Percentiles rank a stretch among this genome's conserved stretches.
Evolutionary conservation across 1,140 invertebrate genomes (phyloP).

Genomic region (Drosophila subpulchrella): DNA sequence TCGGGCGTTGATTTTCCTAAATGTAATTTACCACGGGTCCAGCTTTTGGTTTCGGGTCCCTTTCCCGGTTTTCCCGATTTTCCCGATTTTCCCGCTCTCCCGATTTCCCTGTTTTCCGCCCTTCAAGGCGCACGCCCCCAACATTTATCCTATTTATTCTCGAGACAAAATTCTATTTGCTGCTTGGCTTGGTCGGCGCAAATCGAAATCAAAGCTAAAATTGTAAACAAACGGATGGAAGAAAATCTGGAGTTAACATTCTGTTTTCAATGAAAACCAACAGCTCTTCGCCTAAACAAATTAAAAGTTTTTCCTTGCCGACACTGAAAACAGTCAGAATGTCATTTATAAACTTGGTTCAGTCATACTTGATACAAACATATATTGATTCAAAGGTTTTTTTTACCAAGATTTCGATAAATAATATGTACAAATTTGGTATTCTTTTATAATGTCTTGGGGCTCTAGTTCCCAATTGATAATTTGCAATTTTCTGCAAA

Average conservation of each 20-base stretch:
- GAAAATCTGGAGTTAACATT: conserved; percentile 6
- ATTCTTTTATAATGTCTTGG: too few relatives aligned
- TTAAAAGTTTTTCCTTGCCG: conserved; percentile 40
- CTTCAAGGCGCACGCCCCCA: conserved; percentile 7
- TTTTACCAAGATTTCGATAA: too few relatives aligned
- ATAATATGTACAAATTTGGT: too few relatives aligned
- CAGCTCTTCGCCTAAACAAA: conserved; percentile 63
- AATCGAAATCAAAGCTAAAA: conserved; percentile 68
- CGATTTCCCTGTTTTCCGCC: background rate
- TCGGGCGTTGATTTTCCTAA: conserved; percentile 44
- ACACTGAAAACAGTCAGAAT: background rate
- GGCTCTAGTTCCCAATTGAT: too few relatives aligned
- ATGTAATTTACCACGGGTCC: conserved; percentile 46
- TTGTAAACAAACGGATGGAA: conserved; percentile 59
- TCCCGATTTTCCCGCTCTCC: background rate
- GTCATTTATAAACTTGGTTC: background rate
- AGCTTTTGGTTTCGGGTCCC: conserved; percentile 8
- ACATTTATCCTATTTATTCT: conserved; percentile 70
- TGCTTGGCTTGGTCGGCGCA: conserved; percentile 66
- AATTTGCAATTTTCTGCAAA: too few relatives aligned
- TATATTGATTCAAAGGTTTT: too few relatives aligned
- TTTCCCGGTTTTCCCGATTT: background rate
- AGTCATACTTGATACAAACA: too few relatives aligned
- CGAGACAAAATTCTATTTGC: conserved; percentile 69
- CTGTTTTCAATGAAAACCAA: conserved; percentile 62